Base-by-base conservation (phyloP, 2,797 vertebrate species). In the Paramormyrops hopkinsi region DNA sequence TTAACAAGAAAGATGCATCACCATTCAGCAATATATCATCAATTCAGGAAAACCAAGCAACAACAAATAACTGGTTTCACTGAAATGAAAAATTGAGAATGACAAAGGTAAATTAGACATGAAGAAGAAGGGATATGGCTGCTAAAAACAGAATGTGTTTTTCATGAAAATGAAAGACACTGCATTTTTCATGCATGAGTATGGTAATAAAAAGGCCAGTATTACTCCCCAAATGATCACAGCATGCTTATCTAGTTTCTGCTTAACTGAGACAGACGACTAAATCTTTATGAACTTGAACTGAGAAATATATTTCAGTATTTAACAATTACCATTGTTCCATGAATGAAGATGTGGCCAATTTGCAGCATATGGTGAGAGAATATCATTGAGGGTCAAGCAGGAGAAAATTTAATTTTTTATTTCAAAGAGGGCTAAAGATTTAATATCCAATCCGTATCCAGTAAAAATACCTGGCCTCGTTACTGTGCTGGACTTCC, bases 361-460 rank as follows among this genome's bases (percentile, higher is more conserved):
- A 94, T 94, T 89, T 92, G 92, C 88, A 93, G 90, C 92, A 93
- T 90, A 94, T 93, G 93, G 91, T 46, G 89, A 92, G 91, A 90
- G 88, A 88, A 92, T 89, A 25, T 11, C 65, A 3, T 14, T 41
- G 33, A 76, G 56, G 53, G 87, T n/a, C 22, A 79, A 83, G 29
- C 4, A 59, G 76, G 53, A 54, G 84, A 51, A 14, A 44, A 76
- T 25, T 46, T 33, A 29, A 56, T 51, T 53, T 86, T 83, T 86
- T 56, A 56, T 83, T 48, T 41, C 88, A 22, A 84, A 62, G 51
- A 84, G 37, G 88, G 83, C 89, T 90, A n/a, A 87, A 48, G 89
- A 87, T 88, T 89, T 90, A 91, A 93, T 92, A 93, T 90, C 29
- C 90, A 92, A 92, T 93, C 93, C 92, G 92, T 91, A 88, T 91